Evolutionary conservation across 2,797 vertebrate species (phyloP).

Genomic region (Cirrhinus mrigala): DNA sequence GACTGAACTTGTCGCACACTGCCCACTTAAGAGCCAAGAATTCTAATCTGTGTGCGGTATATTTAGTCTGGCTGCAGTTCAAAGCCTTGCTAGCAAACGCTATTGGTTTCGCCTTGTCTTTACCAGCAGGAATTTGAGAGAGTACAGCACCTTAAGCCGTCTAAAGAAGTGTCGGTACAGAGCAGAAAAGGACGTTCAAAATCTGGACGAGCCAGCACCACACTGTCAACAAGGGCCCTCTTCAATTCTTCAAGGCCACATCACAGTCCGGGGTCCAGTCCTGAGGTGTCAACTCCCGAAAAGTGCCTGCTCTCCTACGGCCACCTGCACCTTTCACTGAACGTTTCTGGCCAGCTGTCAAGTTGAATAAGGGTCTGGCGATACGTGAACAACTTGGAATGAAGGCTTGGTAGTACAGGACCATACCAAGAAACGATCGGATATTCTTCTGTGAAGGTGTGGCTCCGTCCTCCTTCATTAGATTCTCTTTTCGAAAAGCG

Average conservation of each 20-base stretch:
- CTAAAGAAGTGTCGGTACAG: conserved; percentile 31
- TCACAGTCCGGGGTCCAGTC: conserved; percentile 37
- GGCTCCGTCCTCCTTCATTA: conserved; percentile 3
- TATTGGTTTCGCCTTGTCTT: conserved; percentile 25
- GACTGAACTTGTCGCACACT: conserved; percentile 20
- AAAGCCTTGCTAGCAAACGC: conserved; percentile 2
- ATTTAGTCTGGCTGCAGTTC: neutral
- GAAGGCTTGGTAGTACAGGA: conserved; percentile 25
- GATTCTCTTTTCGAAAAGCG: conserved; percentile 15
- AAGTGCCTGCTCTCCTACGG: conserved; percentile 20
- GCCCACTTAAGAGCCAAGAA: conserved; percentile 5
- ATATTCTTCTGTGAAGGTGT: conserved; percentile 30
- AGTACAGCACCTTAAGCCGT: conserved; percentile 49
- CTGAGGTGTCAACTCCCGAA: neutral
- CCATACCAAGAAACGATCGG: conserved; percentile 29
- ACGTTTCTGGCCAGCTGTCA: conserved; percentile 22
- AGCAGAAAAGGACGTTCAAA: conserved; percentile 24
- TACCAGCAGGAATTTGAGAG: conserved; percentile 11
- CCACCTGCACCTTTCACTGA: neutral
- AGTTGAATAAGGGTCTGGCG: conserved; percentile 3
- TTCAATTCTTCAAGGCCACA: conserved; percentile 10
- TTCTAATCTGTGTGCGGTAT: neutral
- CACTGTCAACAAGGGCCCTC: neutral
- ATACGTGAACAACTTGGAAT: conserved; percentile 22
- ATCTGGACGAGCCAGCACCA: conserved; percentile 38